Evolutionary conservation across 2,113 vertebrate species (phyloP), one percentile per base, ranked within the genome.

Genomic region (Pseudolaguvia tuberculata): DNA sequence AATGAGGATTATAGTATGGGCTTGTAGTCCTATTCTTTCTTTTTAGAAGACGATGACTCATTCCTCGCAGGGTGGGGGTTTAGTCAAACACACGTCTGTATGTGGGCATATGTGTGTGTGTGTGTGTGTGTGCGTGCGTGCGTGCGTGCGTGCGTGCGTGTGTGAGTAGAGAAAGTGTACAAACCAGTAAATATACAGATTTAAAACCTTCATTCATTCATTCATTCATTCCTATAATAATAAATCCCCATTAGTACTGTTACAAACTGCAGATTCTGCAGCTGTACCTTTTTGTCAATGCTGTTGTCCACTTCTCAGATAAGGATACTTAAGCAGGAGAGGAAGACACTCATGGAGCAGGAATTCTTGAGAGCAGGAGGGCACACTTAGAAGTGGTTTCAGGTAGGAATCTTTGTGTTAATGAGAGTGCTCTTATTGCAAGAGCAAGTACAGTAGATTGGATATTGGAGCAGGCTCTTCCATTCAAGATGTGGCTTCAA

Each of bases 321-420:
- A 65, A 69, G 58, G 63, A 35, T 53, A 35, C 17, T 57, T 25
- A 31, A 59, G 53, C 48, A 48, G 23, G 53, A 73, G 47, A 39
- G 53, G 29, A 59, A 31, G 70, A 53, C 55, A 27, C 45, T 52
- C 23, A 18, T 69, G 18, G 52, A 52, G 48, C 10, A 35, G 25
- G 45, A 4, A 67, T 14, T 72, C 52, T 70, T 13, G 31, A n/a
- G 31, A 21, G 68, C 31, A 29, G 21, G 6, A 72, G 70, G 42
- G 61, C 61, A 72, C 18, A 12, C 15, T 78, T 66, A 77, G 45
- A 52, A 72, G 69, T 45, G 31, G 39, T 27, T 50, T 67, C 45
- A 50, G 47, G 63, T 29, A 50, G 63, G 45, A 23, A 61, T 18
- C 20, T 59, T 50, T 59, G 63, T 50, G 63, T 17, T 50, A 1